Conservation (phyloP, 2,113 vertebrate species). For the Chaetura pelagica region DNA sequence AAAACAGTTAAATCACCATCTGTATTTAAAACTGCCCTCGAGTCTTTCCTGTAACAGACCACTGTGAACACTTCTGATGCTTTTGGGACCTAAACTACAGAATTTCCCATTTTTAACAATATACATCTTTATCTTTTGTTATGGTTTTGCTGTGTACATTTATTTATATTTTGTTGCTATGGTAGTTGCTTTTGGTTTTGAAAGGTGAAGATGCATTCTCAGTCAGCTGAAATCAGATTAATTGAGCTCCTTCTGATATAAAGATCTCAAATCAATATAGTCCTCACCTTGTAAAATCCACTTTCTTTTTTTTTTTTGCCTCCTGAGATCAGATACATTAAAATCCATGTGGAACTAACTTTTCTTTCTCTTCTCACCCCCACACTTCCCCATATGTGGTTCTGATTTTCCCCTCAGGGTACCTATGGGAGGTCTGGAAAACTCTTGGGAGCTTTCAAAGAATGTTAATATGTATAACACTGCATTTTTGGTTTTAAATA, state of each 20-base stretch:
- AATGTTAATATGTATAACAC: constrained; percentile 48
- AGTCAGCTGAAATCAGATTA: constrained; percentile 23
- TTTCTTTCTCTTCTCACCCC: constrained; percentile 54
- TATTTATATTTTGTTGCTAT: constrained; percentile 3
- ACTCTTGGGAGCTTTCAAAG: constrained; percentile 53
- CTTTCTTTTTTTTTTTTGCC: background rate
- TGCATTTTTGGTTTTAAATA: constrained; percentile 40
- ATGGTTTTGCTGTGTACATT: background rate
- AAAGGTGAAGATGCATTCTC: background rate
- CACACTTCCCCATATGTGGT: constrained; percentile 61
- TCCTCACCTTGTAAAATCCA: constrained; percentile 31
- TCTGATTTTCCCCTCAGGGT: constrained; percentile 64
- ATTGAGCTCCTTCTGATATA: constrained; percentile 6
- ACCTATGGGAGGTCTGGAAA: constrained; percentile 58
- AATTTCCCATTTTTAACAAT: background rate
- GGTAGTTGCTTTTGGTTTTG: background rate
- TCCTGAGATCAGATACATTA: constrained; percentile 32
- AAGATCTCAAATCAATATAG: constrained; percentile 28
- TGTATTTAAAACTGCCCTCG: constrained; percentile 21
- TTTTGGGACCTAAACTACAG: background rate
- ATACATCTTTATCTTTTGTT: background rate
- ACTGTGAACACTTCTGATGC: background rate
- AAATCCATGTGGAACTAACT: constrained; percentile 20
- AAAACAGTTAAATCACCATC: background rate
- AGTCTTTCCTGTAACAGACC: background rate